Evolutionary conservation across 2,113 vertebrate genomes (phyloP), one percentile per base, ranked within the genome.

Genomic region (Columba livia): DNA sequence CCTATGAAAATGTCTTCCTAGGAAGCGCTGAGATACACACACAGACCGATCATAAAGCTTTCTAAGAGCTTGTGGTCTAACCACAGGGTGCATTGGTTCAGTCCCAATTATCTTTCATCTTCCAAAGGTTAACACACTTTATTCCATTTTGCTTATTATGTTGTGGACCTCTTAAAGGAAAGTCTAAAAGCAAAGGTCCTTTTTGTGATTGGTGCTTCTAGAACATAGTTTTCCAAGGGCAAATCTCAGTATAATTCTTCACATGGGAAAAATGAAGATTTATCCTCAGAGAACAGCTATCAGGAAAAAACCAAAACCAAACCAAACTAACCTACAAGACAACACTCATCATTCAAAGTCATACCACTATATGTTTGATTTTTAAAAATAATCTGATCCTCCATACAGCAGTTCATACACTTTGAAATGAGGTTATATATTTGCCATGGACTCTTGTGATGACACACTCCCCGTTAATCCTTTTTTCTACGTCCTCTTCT

Each of bases 1-100:
- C 38, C 80, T 66, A 36, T 42, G 67, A 92, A 93, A 93, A 89
- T 15, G 16, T 53, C 53, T 86, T 85, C 77, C 65, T 60, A 92
- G 88, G 54, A 94, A 38, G 54, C 34, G 20, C 25, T 74, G 91
- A 87, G 44, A 75, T 81, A 44, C 40, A 78, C 42, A 65, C n/a
- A 47, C 31, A 78, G 79, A 50, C 74, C 2, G 10, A 90, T 80
- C 72, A 92, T 71, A 80, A 90, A 86, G 93, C 61, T 92, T 91
- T 71, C 19, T 83, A 85, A 86, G 72, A 92, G 69, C 85, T 80
- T 95, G 96, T 90, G 88, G 88, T 96, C 88, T 97, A 94, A 95
- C 88, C 85, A 87, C 28, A 3, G 69, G 57, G 62, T 94, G 65
- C 83, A 89, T 7, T 80, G 79, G 85, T 95, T 90, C 82, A 90